phyloP scores from a whole-genome alignment of 1,140 invertebrate genomes.

The Caenorhabditis tropicalis region DNA sequence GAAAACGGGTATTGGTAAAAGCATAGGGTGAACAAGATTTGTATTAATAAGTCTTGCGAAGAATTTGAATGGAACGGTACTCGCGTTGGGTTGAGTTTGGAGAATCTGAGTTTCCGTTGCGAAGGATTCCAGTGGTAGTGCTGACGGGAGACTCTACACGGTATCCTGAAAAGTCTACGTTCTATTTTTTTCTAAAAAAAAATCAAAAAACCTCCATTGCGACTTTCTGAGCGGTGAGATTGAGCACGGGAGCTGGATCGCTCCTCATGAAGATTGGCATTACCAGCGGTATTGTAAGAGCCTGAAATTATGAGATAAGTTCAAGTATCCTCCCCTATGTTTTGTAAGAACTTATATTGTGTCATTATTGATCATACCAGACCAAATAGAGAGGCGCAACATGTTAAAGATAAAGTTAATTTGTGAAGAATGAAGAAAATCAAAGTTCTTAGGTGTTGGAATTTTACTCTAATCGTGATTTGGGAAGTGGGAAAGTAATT shows the following conservation, averaged over 20 bases:
- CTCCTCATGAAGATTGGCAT: slow-evolving; percentile 43
- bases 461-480: slow-evolving; percentile 10
- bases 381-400: background rate
- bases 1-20: slow-evolving; percentile 29
- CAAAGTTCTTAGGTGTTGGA: background rate
- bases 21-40: background rate
- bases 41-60: slow-evolving; percentile 56
- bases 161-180: slow-evolving; percentile 46
- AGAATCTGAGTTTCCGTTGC: slow-evolving; percentile 45
- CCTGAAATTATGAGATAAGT: background rate
- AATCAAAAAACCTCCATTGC: background rate
- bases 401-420: slow-evolving; percentile 25
- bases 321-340: background rate
- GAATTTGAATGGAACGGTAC: slow-evolving; percentile 55
- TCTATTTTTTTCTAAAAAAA: background rate
- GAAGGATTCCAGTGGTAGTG: slow-evolving; percentile 53
- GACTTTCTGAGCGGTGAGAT: slow-evolving; percentile 20
- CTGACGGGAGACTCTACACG: slow-evolving; percentile 54
- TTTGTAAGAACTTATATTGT: background rate
- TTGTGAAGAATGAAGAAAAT: slow-evolving; percentile 16
- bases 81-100: slow-evolving; percentile 50
- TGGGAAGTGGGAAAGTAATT: background rate
- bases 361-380: slow-evolving; percentile 2
- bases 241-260: slow-evolving; percentile 2
- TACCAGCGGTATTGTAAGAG: slow-evolving; percentile 46